phyloP scores from a whole-genome alignment of 2,113 vertebrate species.

The Bujurquina vittata region DNA sequence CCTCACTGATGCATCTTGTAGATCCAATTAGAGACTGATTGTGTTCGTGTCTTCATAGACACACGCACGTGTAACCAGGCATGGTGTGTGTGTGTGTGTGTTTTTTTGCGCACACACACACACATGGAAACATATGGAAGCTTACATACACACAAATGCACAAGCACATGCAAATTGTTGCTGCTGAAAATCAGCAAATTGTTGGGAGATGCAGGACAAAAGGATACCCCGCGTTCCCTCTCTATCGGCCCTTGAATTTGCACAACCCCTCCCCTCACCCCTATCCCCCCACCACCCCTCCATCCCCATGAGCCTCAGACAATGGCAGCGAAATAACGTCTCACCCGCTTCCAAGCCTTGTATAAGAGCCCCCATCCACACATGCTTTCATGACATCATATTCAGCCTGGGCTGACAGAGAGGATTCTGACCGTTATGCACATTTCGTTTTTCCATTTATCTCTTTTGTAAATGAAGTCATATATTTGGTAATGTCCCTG shows the following conservation, averaged over 20 bases:
- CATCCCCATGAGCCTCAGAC: slow-evolving; percentile 64
- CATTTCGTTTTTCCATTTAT: slow-evolving; percentile 55
- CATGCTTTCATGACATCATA: slow-evolving; percentile 64
- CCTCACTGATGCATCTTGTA: slow-evolving; percentile 90
- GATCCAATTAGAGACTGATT: slow-evolving; percentile 89
- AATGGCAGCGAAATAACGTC: slow-evolving; percentile 72
- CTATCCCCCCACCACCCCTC: slow-evolving; percentile 29
- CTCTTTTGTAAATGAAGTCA: slow-evolving; percentile 56
- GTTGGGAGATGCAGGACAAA: slow-evolving; percentile 73
- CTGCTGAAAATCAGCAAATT: slow-evolving; percentile 78
- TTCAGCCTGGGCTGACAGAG: background rate
- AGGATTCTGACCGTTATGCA: slow-evolving; percentile 23
- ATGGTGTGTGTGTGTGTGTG: background rate
- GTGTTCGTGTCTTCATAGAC: slow-evolving; percentile 84
- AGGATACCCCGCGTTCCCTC: slow-evolving; percentile 71
- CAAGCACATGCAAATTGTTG: slow-evolving; percentile 59
- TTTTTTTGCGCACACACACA: background rate
- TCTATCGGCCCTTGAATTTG: slow-evolving; percentile 80
- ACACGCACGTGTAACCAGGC: slow-evolving; percentile 38
- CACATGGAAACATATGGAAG: background rate
- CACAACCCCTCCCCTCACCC: slow-evolving; percentile 66
- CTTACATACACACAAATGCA: background rate
- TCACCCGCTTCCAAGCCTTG: slow-evolving; percentile 61
- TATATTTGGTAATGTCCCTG: slow-evolving; percentile 54
- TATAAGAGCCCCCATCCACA: slow-evolving; percentile 16